Base-by-base conservation (phyloP, 2,113 vertebrate species). In the Peromyscus californicus region DNA sequence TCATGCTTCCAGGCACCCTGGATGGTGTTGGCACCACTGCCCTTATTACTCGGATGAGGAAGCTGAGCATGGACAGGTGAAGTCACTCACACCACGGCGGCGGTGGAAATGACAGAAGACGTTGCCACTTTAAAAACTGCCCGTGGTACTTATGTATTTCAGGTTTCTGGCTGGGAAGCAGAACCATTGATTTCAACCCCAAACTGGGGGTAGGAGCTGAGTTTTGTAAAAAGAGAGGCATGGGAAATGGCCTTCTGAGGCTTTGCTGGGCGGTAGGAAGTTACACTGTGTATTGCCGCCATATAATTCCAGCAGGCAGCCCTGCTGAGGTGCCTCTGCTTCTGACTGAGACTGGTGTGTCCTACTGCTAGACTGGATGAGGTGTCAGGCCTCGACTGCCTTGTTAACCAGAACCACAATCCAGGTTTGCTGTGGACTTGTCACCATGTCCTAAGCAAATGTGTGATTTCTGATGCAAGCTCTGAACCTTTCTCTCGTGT, bases 391-490 rank as follows among this genome's bases (percentile, higher is more conserved):
- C 42, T 54, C 0, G 0, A 42, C 96, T 57, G 70, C 96, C 82
- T 93, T 94, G 95, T 84, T 75, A 96, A 96, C 86, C 80, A 0
- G 36, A 95, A 72, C 63, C 48, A 36, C 94, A 80, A 9, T 89
- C 95, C 65, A 96, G 96, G 17, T 78, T 96, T 94, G 83, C 75
- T 90, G 89, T 59, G 3, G 89, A 76, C 48, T 92, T 74, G 33
- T 97, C 63, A 93, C 42, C 1, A 0, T 61, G 51, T 94, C 1
- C 0, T 29, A 65, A 70, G 57, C 76, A 31, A 69, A 91, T 31
- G 3, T 67, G 0, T 21, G 74, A 29, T 93, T 96, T 93, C 74
- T 45, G 13, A 42, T 2, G 7, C 29, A 54, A 97, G 54, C 79
- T 45, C 67, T 87, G n/a, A 97, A 78, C 59, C 72, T 75, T 84